Evolutionary conservation across 2,797 vertebrate genomes (phyloP).

Genomic region (Oreortyx pictus): DNA sequence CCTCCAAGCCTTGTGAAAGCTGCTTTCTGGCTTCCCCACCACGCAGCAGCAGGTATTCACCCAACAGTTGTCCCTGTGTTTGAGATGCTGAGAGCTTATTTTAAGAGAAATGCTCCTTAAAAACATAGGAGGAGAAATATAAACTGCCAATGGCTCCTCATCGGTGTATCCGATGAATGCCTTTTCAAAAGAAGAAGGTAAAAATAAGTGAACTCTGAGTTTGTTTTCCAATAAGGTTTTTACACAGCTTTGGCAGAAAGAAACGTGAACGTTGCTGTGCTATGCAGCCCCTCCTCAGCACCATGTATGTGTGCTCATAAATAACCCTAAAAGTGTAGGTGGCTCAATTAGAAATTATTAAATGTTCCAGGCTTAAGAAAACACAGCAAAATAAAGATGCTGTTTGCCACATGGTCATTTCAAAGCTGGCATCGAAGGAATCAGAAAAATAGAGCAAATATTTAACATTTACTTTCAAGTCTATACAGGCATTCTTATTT

Average conservation of each 20-base stretch:
- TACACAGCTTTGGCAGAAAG: not conserved
- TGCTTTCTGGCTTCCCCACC: constrained; percentile 21
- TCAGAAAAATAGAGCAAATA: constrained; percentile 58
- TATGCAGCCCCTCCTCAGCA: not conserved
- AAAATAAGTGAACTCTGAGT: not conserved
- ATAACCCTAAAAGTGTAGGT: constrained; percentile 54
- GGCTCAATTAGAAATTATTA: constrained; percentile 61
- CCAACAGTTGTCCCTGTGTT: constrained; percentile 63
- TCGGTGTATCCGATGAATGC: not conserved
- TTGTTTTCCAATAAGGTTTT: not conserved
- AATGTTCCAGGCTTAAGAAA: constrained; percentile 47
- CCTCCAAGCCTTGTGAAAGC: constrained; percentile 39
- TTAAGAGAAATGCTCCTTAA: constrained; percentile 37
- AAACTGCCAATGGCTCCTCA: constrained; percentile 3
- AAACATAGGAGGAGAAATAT: constrained; percentile 12
- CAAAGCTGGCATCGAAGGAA: constrained; percentile 40
- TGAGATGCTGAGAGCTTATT: not conserved
- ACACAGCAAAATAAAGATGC: not conserved
- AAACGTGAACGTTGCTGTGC: not conserved
- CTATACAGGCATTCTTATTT: constrained; percentile 63
- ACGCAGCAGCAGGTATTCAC: not conserved
- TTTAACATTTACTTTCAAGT: constrained; percentile 65
- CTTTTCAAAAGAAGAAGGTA: not conserved
- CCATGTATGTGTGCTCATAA: constrained; percentile 13
- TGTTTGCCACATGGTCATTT: constrained; percentile 38